Conservation (phyloP, 2,888 invertebrate species). For the Meghimatium bilineatum region DNA sequence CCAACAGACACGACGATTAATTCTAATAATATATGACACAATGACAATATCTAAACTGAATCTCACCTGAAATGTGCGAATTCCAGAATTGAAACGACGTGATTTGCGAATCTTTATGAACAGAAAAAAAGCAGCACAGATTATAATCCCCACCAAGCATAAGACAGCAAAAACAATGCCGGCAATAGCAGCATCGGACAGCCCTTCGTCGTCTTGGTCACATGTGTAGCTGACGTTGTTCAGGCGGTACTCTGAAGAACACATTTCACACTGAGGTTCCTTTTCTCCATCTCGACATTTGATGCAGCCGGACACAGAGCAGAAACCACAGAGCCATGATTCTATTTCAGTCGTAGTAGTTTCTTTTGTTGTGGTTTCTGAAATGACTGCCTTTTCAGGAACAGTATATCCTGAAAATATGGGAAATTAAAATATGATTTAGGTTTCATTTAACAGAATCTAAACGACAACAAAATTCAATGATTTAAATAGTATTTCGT, state of each 20-base stretch:
- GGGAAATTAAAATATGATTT: too few species aligned
- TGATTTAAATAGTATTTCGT: too few species aligned
- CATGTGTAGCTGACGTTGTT: not conserved
- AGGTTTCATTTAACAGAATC: too few species aligned
- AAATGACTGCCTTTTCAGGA: too few species aligned
- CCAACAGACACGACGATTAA: too few species aligned
- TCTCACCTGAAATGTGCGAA: too few species aligned
- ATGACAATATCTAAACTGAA: too few species aligned
- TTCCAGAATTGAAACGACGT: too few species aligned
- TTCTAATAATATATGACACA: too few species aligned
- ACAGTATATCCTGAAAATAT: too few species aligned
- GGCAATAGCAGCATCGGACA: not conserved
- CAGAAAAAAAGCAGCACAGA: not conserved
- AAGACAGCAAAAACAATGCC: conserved; percentile 4
- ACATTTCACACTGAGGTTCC: not conserved
- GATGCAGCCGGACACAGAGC: not conserved
- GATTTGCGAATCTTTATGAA: not conserved
- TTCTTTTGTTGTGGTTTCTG: not conserved
- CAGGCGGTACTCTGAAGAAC: not conserved
- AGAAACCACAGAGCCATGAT: not conserved
- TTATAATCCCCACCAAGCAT: not conserved
- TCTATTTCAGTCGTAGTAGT: not conserved
- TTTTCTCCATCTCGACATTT: not conserved
- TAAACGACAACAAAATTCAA: too few species aligned
- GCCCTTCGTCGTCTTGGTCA: not conserved